Conservation (phyloP, 2,113 vertebrate species). For the Scalopus aquaticus region DNA sequence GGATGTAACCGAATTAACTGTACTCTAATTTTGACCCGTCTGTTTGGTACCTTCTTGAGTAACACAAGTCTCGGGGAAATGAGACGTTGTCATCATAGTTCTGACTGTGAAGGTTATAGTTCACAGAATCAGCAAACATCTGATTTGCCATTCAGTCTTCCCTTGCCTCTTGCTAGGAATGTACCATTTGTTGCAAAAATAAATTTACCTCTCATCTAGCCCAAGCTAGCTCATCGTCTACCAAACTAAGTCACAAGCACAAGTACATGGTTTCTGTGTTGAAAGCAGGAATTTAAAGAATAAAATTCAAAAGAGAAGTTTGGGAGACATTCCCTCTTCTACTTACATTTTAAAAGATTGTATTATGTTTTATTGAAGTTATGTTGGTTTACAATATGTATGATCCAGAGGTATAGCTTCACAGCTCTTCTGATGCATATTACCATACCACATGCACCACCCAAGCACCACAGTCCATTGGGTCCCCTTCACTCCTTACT, state of each 20-base stretch:
- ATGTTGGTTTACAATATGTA: too few relatives aligned
- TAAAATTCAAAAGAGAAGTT: background rate
- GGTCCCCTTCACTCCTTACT: too few relatives aligned
- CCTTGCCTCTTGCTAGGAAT: background rate
- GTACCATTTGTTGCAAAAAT: background rate
- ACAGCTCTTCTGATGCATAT: too few relatives aligned
- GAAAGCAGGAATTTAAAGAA: background rate
- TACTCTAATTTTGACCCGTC: slow-evolving; percentile 58
- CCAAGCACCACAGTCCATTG: too few relatives aligned
- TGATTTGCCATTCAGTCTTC: background rate
- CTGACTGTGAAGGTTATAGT: background rate
- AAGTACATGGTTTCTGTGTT: background rate
- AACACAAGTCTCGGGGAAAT: background rate
- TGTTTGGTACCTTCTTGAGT: slow-evolving; percentile 17
- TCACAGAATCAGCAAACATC: background rate
- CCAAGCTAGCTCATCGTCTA: background rate
- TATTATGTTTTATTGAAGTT: too few relatives aligned
- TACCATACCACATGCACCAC: too few relatives aligned
- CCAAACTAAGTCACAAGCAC: background rate
- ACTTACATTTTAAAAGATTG: background rate
- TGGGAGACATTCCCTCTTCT: accelerated
- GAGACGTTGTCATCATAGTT: background rate
- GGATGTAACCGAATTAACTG: slow-evolving; percentile 60
- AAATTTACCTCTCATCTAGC: background rate
- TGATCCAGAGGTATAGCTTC: too few relatives aligned